Base-by-base conservation (phyloP, 2,797 vertebrate species). In the Paramormyrops hopkinsi region DNA sequence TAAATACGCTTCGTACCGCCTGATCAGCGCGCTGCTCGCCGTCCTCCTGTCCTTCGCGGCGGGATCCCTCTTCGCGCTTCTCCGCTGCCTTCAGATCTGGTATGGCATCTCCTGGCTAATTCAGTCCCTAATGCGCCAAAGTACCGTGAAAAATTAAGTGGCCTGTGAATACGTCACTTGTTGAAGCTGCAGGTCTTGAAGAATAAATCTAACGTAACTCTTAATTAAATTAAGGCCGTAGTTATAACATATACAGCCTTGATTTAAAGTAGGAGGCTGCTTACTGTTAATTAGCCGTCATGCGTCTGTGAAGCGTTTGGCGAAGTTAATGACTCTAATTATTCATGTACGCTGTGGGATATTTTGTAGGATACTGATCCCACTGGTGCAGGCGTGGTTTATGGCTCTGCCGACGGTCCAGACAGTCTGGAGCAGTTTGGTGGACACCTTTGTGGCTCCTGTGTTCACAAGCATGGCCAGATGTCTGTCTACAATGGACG, bases 41-140 rank as follows among this genome's bases (percentile, higher is more conserved):
- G 91, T 99, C 9, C 98, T 98, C 7, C 69, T 98, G 95, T 97
- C 98, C 9, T 97, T 99, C 90, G 44, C 96, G 0, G 91, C 95
- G 0, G 98, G 98, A 0, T 91, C 98, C 79, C 69, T 97, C 84
- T 98, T 99, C 85, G 98, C 95, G 0, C 88, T 95, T 29, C 96
- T 99, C 93, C 98, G 97, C 95, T 98, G 96, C 73, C 90, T 99
- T 90, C 98, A 99, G 94, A 97, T 99, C 94, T 99, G 98, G 98
- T 99, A 96, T 95, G 96, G 48, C 88, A 89, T 7, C 2, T 46
- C 4, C 2, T 83, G 41, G 17, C 33, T 41, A 9, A 19, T 41
- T 41, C 33, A 4, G 12, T 73, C 65, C 29, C 4, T 14, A 73
- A 37, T 37, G 65, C 25, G 29, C 29, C 29, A 14, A 86, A 90